Base-by-base conservation (phyloP, 1,140 invertebrate genomes). In the Temnothorax longispinosus region DNA sequence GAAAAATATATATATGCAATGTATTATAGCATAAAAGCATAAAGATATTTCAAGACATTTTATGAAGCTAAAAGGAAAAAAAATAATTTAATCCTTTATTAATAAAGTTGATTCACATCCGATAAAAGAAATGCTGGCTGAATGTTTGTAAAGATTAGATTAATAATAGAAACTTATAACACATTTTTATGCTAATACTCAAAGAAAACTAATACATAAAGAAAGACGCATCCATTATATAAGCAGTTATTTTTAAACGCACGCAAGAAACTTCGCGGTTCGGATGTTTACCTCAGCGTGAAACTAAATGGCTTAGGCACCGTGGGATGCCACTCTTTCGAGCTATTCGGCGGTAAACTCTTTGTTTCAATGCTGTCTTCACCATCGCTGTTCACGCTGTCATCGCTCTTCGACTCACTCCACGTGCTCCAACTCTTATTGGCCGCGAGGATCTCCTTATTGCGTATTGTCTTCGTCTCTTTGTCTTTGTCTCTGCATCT, bases 241-340 rank as follows among this genome's bases (percentile, higher is more conserved):
- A 38, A 15, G 32, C 18, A 74, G 10, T 3, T 18, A 41, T 64
- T 64, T 64, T 64, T 32, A 27, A 77, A 47, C 15, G 8, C n/a
- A 27, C 2, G 18, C 2, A 32, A 15, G 10, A 75, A 1, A 44
- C 21, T 71, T 67, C 54, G 8, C 35, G 60, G 0, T 50, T 78
- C 3, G 5, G 10, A 67, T 56, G 13, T 74, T 56, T 94, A 97
- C 97, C 96, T 96, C 87, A 96, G 93, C 2, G 96, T 97, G 96
- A 97, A 97, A 92, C 96, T 96, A 94, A 97, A 97, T 21, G 97
- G 96, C 90, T 97, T 96, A 0, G 96, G 96, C 65, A 97, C 94
- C 0, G 97, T 97, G 18, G 95, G 94, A 54, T 94, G 93, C 94
- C 93, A 95, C 54, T 93, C 92, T 87, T 94, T 94, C 60, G 93